phyloP scores from a whole-genome alignment of 2,888 invertebrate genomes.

The Lissonota sp. region DNA sequence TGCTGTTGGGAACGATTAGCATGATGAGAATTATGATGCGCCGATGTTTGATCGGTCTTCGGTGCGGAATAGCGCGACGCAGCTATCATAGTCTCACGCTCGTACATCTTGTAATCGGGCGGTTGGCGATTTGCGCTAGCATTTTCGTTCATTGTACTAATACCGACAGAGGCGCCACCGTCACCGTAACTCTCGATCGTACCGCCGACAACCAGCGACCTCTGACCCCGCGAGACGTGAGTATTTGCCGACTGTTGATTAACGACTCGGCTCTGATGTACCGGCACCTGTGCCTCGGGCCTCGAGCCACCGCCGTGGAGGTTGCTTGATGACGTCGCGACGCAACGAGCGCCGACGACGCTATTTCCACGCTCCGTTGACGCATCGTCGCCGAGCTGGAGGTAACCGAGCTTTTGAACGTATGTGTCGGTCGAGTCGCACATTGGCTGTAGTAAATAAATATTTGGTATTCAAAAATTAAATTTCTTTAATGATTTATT shows the following conservation, averaged over 20 bases:
- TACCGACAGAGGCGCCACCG: slow-evolving; percentile 70
- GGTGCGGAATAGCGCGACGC: slow-evolving; percentile 92
- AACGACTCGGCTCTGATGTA: slow-evolving; percentile 39
- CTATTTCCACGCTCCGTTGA: slow-evolving; percentile 62
- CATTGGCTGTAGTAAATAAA: slow-evolving; percentile 74
- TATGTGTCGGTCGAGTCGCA: slow-evolving; percentile 82
- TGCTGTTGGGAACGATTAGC: slow-evolving; percentile 62
- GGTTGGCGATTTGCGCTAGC: slow-evolving; percentile 70
- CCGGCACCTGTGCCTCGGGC: slow-evolving; percentile 82
- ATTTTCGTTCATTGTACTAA: slow-evolving; percentile 54
- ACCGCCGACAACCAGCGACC: slow-evolving; percentile 85
- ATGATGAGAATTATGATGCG: slow-evolving; percentile 83
- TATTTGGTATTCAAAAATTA: neutral
- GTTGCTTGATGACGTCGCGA: too few relatives aligned
- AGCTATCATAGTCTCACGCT: slow-evolving; percentile 90
- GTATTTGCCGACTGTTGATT: slow-evolving; percentile 51
- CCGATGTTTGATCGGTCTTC: slow-evolving; percentile 88
- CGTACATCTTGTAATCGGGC: slow-evolving; percentile 86
- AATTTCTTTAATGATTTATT: too few relatives aligned
- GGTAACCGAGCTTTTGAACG: slow-evolving; percentile 81
- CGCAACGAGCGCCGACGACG: slow-evolving; percentile 55
- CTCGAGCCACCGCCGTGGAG: slow-evolving; percentile 73
- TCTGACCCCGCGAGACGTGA: too few relatives aligned
- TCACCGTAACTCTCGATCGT: slow-evolving; percentile 88
- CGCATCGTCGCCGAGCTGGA: slow-evolving; percentile 79